These are phyloP conservation scores for Zelleria hepariella DNA, from an alignment of 2,888 invertebrate species.

Conservation along the genomic window DNA sequence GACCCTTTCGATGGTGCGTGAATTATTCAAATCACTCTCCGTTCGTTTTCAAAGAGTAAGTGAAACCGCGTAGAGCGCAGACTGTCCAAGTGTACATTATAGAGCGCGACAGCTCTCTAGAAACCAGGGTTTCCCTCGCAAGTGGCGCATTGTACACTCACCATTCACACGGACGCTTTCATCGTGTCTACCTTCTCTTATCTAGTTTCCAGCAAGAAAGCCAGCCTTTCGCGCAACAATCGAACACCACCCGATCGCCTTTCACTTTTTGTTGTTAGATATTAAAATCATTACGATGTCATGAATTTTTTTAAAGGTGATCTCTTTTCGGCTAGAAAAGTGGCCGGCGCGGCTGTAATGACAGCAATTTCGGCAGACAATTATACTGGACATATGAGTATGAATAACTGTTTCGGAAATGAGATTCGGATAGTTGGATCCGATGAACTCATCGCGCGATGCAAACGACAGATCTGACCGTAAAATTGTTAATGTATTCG, in stretches of 20 bases:
- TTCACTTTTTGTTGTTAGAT: conserved; percentile 64
- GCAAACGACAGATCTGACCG: neutral
- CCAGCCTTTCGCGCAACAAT: conserved; percentile 38
- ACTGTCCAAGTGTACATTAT: too few species aligned
- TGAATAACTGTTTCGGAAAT: neutral
- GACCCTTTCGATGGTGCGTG: conserved; percentile 10
- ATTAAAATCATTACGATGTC: conserved; percentile 51
- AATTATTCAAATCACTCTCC: neutral
- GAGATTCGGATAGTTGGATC: neutral
- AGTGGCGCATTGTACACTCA: conserved; percentile 31
- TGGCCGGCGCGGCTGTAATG: conserved; percentile 13
- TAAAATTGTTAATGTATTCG: conserved; percentile 20
- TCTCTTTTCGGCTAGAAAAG: conserved; percentile 19
- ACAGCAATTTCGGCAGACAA: conserved; percentile 7
- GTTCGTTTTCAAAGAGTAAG: neutral
- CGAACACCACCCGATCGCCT: conserved; percentile 37
- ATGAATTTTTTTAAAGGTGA: conserved; percentile 38
- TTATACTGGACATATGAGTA: neutral
- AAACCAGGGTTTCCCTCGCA: conserved; percentile 37
- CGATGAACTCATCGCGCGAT: conserved; percentile 5
- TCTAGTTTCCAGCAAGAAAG: conserved; percentile 58
- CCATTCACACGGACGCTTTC: conserved; percentile 60
- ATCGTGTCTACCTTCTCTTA: conserved; percentile 40
- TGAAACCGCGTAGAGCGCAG: too few species aligned
- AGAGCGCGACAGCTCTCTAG: neutral